These are phyloP conservation scores for Telmatherina bonti DNA, from an alignment of 2,797 vertebrate genomes.

Conservation along the genomic window DNA sequence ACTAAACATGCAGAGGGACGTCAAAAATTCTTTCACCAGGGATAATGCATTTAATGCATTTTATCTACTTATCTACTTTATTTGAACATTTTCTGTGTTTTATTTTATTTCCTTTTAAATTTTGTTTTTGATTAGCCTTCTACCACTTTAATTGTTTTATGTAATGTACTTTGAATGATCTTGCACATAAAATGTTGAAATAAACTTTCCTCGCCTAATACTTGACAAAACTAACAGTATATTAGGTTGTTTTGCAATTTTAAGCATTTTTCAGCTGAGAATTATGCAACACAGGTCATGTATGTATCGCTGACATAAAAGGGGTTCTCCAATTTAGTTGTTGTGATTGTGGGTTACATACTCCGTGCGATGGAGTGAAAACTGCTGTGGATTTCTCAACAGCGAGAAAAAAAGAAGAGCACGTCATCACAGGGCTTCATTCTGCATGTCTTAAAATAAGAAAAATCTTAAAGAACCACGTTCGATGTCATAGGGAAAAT, in stretches of 20 bases:
- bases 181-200: too few species aligned
- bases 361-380: not conserved
- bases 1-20: too few species aligned
- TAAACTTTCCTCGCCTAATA: too few species aligned
- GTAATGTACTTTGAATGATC: too few species aligned
- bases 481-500: conserved; percentile 19
- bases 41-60: too few species aligned
- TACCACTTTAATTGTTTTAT: too few species aligned
- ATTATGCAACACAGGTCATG: conserved; percentile 5
- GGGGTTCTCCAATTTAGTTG: too few species aligned
- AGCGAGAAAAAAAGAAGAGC: not conserved
- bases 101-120: too few species aligned
- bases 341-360: not conserved
- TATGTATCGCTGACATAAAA: not conserved
- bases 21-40: too few species aligned
- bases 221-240: not conserved
- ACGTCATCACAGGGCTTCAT: conserved; percentile 3
- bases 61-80: too few species aligned
- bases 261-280: conserved; percentile 1
- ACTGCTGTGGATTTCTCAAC: not conserved
- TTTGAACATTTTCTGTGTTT: too few species aligned
- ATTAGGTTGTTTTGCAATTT: not conserved
- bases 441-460: conserved; percentile 5
- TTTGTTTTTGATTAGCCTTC: too few species aligned
- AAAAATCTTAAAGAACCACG: not conserved